Evolutionary conservation across 2,888 invertebrate species (phyloP), one percentile per base, ranked within the genome.

Genomic region (Campoplex nolae): DNA sequence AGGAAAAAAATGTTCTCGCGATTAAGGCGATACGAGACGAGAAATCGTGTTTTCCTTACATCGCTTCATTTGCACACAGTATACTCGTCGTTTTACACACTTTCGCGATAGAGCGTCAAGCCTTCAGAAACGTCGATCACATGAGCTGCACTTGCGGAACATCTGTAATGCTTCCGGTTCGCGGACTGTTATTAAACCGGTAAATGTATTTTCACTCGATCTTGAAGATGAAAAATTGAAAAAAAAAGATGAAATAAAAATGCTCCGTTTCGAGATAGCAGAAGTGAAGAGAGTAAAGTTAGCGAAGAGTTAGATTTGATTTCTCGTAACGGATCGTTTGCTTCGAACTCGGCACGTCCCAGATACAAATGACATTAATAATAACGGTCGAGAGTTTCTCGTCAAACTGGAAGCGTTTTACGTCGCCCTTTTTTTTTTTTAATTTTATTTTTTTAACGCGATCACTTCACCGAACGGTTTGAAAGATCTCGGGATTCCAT

Each of bases 51-150:
- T 82, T 79, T 75, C 38, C 45, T 74, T 45, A 48, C 16, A 45
- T 77, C 75, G 75, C 74, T 45, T 71, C 56, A 82, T 87, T 84
- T 84, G 78, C 84, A 84, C 78, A 82, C 68, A 81, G 81, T 75
- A 38, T 38, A 23, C 35, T 68, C 58, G 42, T 75, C 48, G 56
- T 81, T 81, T 74, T 56, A 48, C 78, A 51, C 74, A 81, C 84
- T 87, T 84, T 87, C 77, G 80, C 81, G 77, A 73, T 28, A 68
- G 76, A 67, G 42, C 16, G 51, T 28, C 67, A 56, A 42, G 32
- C 16, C 18, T 9, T 51, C 45, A 28, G 13, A 38, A 71, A 68
- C 62, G 45, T 68, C 78, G 73, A 77, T 81, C 56, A 77, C 38
- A 58, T 18, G 13, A 42, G n/a, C 70, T 23, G 51, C 56, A 62